These are phyloP conservation scores for Calliphora vicina DNA, from an alignment of 1,140 invertebrate genomes.

Conservation along the genomic window DNA sequence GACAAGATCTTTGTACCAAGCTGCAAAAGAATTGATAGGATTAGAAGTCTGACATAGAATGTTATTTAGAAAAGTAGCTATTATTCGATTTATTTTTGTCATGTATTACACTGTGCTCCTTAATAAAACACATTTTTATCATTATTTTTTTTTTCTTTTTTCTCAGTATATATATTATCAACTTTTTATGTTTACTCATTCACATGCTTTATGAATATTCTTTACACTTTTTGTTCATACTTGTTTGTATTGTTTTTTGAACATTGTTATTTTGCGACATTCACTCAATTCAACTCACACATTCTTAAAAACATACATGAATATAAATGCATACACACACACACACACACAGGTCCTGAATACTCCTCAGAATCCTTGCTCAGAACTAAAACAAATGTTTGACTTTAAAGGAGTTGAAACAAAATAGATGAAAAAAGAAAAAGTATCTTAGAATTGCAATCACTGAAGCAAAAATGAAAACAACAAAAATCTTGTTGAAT, in stretches of 20 bases:
- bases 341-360: background rate
- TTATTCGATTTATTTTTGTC: too few relatives aligned
- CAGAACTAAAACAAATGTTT: background rate
- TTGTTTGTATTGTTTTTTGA: background rate
- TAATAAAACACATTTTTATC: too few relatives aligned
- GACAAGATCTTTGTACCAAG: too few relatives aligned
- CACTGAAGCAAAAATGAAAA: background rate
- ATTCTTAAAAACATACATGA: too few relatives aligned
- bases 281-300: background rate
- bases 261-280: background rate
- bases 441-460: background rate
- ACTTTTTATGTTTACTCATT: slow-evolving; percentile 1
- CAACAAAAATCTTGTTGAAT: background rate
- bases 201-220: background rate
- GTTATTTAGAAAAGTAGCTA: too few relatives aligned
- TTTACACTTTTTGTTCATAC: background rate
- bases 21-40: too few relatives aligned
- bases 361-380: too few relatives aligned
- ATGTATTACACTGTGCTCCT: too few relatives aligned
- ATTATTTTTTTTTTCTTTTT: too few relatives aligned
- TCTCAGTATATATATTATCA: background rate
- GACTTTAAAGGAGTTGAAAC: background rate
- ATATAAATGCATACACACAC: background rate
- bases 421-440: background rate
- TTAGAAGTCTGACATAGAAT: too few relatives aligned